A percentile compares a stretch with the other conserved stretches of the same genome.
phyloP scores from a whole-genome alignment of 2,888 invertebrate species.

The Epistrophe eligans region DNA sequence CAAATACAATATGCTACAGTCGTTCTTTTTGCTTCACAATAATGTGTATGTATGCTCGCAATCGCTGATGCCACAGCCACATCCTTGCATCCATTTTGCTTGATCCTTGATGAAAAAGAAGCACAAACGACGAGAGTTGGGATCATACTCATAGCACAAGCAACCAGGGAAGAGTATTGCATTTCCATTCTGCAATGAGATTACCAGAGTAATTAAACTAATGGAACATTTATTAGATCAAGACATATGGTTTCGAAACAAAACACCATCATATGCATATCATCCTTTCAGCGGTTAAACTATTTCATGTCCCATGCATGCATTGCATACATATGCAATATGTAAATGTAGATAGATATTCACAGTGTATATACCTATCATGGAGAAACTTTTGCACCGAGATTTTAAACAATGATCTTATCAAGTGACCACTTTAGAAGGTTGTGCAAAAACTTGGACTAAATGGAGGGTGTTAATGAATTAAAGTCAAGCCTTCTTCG shows the following conservation, averaged over 20 bases:
- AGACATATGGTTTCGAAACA: slow-evolving; percentile 29
- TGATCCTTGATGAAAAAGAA: not conserved
- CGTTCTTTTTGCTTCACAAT: not conserved
- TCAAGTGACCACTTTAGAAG: slow-evolving; percentile 26
- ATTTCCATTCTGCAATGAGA: slow-evolving; percentile 46
- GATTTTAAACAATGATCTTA: slow-evolving; percentile 10
- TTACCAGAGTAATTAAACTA: slow-evolving; percentile 65
- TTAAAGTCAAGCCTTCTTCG: not conserved
- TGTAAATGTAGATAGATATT: not conserved
- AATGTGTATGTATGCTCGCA: not conserved
- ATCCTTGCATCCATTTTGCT: not conserved
- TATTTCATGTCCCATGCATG: slow-evolving; percentile 2
- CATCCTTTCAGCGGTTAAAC: slow-evolving; percentile 24
- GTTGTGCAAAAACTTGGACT: slow-evolving; percentile 1
- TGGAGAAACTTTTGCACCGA: slow-evolving; percentile 11
- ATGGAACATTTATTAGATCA: slow-evolving; percentile 66
- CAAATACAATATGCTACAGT: slow-evolving; percentile 45
- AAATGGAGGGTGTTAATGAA: not conserved
- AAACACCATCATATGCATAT: slow-evolving; percentile 41
- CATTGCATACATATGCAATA: too few species aligned
- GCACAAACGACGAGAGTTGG: not conserved
- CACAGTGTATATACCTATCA: not conserved
- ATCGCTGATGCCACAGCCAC: not conserved
- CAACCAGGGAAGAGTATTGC: slow-evolving; percentile 10
- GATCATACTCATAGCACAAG: not conserved